Conservation (phyloP, 1,140 invertebrate genomes). For the Littorina saxatilis region DNA sequence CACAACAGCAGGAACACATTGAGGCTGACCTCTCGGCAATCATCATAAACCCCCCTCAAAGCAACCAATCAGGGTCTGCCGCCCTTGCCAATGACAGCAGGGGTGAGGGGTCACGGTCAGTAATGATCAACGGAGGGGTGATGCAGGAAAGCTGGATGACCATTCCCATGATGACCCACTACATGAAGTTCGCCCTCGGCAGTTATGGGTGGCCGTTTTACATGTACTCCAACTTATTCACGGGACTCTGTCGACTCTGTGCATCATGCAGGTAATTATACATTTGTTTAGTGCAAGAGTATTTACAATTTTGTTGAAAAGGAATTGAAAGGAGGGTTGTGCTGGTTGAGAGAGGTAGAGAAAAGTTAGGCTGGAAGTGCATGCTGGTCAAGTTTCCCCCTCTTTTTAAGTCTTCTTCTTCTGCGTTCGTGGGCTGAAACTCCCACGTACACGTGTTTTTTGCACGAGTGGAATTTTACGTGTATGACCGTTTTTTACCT, state of each 20-base stretch:
- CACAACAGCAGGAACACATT: constrained; percentile 75
- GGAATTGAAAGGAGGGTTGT: too few relatives aligned
- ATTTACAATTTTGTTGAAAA: not conserved
- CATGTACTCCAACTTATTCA: constrained; percentile 83
- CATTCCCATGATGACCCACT: constrained; percentile 83
- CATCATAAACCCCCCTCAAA: constrained; percentile 17
- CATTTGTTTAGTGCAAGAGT: too few relatives aligned
- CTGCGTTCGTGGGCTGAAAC: too few relatives aligned
- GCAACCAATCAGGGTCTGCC: not conserved
- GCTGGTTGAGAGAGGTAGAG: too few relatives aligned
- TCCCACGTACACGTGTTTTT: too few relatives aligned
- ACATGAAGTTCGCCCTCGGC: constrained; percentile 86
- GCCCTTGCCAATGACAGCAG: constrained; percentile 11
- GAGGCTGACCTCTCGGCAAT: constrained; percentile 81
- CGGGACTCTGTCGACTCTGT: constrained; percentile 83
- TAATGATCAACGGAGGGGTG: not conserved
- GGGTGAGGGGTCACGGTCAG: not conserved
- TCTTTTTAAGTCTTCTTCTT: too few relatives aligned
- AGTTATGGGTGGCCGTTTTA: constrained; percentile 95
- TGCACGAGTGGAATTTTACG: too few relatives aligned
- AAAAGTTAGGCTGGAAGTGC: too few relatives aligned
- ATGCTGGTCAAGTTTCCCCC: too few relatives aligned
- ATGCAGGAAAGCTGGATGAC: constrained; percentile 84
- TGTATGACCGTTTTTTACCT: too few relatives aligned
- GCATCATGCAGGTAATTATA: constrained; percentile 80